A percentile compares a stretch with the other conserved stretches of the same genome.
Evolutionary conservation across 2,797 vertebrate genomes (phyloP).

Genomic region (Margarornis squamiger): DNA sequence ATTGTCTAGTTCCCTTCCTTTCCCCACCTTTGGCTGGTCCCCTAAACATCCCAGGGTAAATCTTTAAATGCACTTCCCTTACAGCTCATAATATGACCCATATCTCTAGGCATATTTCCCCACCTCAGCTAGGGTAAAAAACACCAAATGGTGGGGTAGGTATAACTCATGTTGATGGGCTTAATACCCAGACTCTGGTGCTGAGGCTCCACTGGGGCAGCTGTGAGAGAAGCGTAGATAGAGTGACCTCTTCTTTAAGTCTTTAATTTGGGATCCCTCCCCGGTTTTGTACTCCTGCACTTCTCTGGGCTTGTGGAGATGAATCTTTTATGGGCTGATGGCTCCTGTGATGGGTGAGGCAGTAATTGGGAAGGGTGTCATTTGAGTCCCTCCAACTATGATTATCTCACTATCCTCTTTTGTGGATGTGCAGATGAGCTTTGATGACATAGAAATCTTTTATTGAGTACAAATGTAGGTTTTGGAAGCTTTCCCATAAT

Average conservation of each 20-base stretch:
- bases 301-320: neutral
- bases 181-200: neutral
- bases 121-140: neutral
- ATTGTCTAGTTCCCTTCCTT: fast-evolving
- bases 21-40: neutral
- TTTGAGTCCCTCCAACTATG: fast-evolving
- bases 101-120: neutral
- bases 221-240: neutral
- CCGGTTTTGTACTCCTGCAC: neutral
- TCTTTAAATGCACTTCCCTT: neutral
- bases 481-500: neutral
- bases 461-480: neutral
- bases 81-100: too few species aligned
- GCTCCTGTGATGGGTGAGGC: neutral
- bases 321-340: neutral
- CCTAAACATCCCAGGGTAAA: neutral
- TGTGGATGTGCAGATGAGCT: neutral
- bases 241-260: neutral
- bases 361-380: neutral
- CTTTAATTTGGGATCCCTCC: neutral
- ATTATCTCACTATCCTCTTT: neutral
- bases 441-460: neutral
- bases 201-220: neutral
- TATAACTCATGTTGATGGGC: neutral
- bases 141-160: neutral